These are phyloP conservation scores for Scolopax rusticola DNA, from an alignment of 2,797 vertebrate species.

Conservation along the genomic window DNA sequence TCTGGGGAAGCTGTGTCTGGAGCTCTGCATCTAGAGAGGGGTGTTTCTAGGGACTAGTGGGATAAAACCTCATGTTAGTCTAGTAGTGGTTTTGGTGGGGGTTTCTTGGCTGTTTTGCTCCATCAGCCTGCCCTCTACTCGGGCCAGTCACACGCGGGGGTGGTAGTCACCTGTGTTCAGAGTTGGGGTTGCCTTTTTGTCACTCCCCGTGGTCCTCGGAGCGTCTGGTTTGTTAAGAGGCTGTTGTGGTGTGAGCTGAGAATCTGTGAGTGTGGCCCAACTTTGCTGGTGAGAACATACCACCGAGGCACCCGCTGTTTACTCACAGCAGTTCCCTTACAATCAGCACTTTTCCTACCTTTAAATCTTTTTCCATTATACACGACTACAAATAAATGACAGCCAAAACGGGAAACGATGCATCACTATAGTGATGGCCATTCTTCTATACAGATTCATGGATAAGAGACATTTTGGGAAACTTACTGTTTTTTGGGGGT, in stretches of 20 bases:
- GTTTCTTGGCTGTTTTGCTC: background rate
- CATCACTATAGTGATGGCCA: background rate
- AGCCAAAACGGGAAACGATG: background rate
- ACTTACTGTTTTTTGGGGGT: background rate
- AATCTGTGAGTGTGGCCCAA: background rate
- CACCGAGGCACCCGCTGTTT: background rate
- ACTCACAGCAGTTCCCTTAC: background rate
- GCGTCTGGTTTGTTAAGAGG: background rate
- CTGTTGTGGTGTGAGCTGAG: background rate
- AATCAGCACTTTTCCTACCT: background rate
- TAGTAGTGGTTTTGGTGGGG: background rate
- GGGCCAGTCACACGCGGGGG: rapidly evolving
- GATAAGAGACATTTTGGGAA: background rate
- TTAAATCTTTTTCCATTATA: background rate
- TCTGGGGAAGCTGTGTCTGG: background rate
- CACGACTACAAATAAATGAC: background rate
- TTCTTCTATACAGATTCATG: background rate
- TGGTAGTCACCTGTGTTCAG: background rate
- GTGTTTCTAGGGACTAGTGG: background rate
- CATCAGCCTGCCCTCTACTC: background rate
- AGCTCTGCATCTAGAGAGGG: background rate
- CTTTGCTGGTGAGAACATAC: background rate
- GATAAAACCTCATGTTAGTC: background rate
- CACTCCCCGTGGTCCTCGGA: background rate
- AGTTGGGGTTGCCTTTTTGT: background rate